Conservation (phyloP, 2,113 vertebrate genomes). For the Sinocyclocheilus rhinocerous region DNA sequence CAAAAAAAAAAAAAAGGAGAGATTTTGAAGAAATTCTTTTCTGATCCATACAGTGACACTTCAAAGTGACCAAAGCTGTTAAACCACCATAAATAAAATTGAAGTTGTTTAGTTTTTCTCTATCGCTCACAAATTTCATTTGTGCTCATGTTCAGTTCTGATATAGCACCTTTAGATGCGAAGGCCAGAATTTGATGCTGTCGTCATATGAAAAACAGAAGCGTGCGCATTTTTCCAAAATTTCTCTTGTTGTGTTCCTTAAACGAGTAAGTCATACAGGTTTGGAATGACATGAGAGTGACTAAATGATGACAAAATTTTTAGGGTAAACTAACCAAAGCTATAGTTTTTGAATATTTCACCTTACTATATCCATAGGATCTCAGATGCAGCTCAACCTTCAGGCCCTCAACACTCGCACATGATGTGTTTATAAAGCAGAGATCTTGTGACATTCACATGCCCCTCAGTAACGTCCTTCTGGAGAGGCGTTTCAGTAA, state of each 20-base stretch:
- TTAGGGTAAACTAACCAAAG: not conserved
- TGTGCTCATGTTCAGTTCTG: too few relatives aligned
- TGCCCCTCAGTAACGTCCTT: conserved; percentile 61
- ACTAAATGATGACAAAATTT: not conserved
- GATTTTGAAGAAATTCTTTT: not conserved
- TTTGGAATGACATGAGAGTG: not conserved
- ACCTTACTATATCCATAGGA: not conserved
- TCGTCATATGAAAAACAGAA: not conserved
- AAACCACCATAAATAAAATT: not conserved
- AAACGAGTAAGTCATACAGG: not conserved
- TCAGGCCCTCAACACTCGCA: conserved; percentile 34
- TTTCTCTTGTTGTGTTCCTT: not conserved
- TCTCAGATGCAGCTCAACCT: not conserved
- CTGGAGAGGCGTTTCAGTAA: conserved; percentile 51
- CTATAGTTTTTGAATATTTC: not conserved
- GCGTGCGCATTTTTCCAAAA: not conserved
- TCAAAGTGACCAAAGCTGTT: not conserved
- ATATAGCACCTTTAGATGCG: not conserved
- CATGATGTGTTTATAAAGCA: too few relatives aligned
- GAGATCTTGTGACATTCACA: too few relatives aligned
- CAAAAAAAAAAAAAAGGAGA: not conserved
- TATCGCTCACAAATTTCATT: too few relatives aligned
- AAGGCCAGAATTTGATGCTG: not conserved
- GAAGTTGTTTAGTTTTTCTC: not conserved
- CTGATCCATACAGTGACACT: not conserved